phyloP scores from a whole-genome alignment of 2,888 invertebrate genomes.

The Syrista parreyssii region DNA sequence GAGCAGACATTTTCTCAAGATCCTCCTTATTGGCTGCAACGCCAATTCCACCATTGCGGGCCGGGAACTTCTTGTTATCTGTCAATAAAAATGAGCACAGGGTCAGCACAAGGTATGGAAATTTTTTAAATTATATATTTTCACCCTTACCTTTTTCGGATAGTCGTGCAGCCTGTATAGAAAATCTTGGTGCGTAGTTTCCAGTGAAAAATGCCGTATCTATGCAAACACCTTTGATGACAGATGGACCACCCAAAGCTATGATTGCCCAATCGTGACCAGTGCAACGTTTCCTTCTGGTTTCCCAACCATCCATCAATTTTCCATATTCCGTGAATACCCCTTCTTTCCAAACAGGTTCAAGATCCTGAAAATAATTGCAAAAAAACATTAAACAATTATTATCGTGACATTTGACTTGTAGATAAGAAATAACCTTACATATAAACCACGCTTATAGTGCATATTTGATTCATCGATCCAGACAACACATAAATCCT shows the following conservation, averaged over 20 bases:
- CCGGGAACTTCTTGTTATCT: slow-evolving; percentile 68
- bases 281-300: slow-evolving; percentile 70
- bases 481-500: background rate
- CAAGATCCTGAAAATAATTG: slow-evolving; percentile 58
- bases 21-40: slow-evolving; percentile 67
- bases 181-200: slow-evolving; percentile 73
- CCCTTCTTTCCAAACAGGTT: slow-evolving; percentile 70
- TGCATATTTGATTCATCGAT: background rate
- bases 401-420: background rate
- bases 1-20: slow-evolving; percentile 64
- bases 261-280: slow-evolving; percentile 76
- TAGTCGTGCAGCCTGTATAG: slow-evolving; percentile 71
- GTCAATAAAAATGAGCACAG: slow-evolving; percentile 30
- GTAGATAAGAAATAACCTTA: background rate
- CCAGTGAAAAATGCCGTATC: slow-evolving; percentile 76
- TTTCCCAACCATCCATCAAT: slow-evolving; percentile 80
- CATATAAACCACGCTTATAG: background rate
- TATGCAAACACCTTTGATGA: slow-evolving; percentile 68
- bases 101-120: background rate
- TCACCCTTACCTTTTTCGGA: slow-evolving; percentile 66
- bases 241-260: slow-evolving; percentile 70
- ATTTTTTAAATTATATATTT: background rate
- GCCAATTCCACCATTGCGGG: slow-evolving; percentile 67
- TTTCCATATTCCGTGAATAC: slow-evolving; percentile 74
- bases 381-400: background rate